Percentiles rank a stretch among this genome's conserved stretches.
These are phyloP conservation scores for Eufriesea mexicana DNA, from an alignment of 1,140 invertebrate genomes.

Conservation along the genomic window DNA sequence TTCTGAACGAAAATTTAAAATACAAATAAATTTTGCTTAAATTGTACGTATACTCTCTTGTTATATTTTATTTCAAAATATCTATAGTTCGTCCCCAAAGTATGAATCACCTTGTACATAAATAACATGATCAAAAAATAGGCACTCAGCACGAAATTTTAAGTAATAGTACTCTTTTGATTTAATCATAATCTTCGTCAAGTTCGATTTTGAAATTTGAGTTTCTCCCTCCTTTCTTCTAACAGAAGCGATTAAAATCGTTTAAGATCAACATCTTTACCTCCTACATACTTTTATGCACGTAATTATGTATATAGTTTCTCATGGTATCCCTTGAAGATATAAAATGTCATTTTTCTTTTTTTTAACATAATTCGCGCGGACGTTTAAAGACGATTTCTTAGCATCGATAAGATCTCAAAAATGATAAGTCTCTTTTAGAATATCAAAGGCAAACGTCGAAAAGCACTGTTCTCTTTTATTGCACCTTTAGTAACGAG, in stretches of 20 bases:
- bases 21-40: no score
- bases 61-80: neutral
- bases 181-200: slow-evolving; percentile 44
- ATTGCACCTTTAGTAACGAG: neutral
- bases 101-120: slow-evolving; percentile 16
- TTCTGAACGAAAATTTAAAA: neutral
- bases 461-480: neutral
- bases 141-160: slow-evolving; percentile 46
- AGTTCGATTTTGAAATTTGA: slow-evolving; percentile 8
- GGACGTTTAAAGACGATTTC: slow-evolving; percentile 3
- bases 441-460: slow-evolving; percentile 7
- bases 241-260: slow-evolving; percentile 47
- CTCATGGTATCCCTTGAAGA: slow-evolving; percentile 11
- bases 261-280: slow-evolving; percentile 30
- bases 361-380: slow-evolving; percentile 10
- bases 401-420: neutral
- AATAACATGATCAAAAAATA: slow-evolving; percentile 41
- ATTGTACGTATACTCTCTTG: no score
- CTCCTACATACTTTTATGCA: slow-evolving; percentile 27
- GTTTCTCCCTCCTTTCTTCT: slow-evolving; percentile 7
- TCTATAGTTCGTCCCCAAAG: neutral
- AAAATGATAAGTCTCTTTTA: slow-evolving; percentile 11
- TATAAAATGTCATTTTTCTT: slow-evolving; percentile 24
- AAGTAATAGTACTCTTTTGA: slow-evolving; percentile 54
- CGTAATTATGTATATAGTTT: neutral